Conservation (phyloP, 2,888 invertebrate genomes). For the Noctua comes region DNA sequence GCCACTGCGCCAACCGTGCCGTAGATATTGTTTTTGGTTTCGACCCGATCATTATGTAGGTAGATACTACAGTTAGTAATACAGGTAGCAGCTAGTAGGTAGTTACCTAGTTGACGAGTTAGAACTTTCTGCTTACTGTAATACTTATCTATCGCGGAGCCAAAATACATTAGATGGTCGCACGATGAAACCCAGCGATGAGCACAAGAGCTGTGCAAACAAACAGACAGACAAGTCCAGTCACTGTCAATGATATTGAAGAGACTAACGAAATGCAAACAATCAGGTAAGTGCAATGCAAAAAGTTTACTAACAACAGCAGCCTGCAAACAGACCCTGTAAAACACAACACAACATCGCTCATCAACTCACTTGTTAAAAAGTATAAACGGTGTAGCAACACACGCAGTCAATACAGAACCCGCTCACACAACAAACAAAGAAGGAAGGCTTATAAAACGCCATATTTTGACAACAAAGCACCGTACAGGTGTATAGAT, state of each 20-base stretch:
- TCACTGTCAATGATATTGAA: background rate
- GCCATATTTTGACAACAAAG: conserved; percentile 60
- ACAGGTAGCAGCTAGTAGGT: background rate
- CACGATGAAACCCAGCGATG: background rate
- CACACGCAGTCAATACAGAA: conserved; percentile 20
- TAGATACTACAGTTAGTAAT: background rate
- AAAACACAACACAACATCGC: background rate
- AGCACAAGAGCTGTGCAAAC: background rate
- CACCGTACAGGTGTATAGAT: conserved; percentile 58
- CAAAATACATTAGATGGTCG: background rate
- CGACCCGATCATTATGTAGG: background rate
- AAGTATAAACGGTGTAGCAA: conserved; percentile 8
- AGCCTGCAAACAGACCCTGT: background rate
- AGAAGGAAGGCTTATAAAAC: conserved; percentile 44
- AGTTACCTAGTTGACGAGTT: background rate
- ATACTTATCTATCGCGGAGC: background rate
- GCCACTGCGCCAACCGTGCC: no score
- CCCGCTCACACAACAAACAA: conserved; percentile 31
- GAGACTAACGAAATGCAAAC: background rate
- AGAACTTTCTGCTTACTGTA: background rate
- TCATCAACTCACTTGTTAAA: conserved; percentile 5
- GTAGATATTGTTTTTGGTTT: background rate
- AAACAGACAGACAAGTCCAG: background rate
- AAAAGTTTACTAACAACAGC: background rate
- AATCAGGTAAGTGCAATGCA: background rate